phyloP scores from a whole-genome alignment of 2,888 invertebrate genomes.

The Cephus runcator region DNA sequence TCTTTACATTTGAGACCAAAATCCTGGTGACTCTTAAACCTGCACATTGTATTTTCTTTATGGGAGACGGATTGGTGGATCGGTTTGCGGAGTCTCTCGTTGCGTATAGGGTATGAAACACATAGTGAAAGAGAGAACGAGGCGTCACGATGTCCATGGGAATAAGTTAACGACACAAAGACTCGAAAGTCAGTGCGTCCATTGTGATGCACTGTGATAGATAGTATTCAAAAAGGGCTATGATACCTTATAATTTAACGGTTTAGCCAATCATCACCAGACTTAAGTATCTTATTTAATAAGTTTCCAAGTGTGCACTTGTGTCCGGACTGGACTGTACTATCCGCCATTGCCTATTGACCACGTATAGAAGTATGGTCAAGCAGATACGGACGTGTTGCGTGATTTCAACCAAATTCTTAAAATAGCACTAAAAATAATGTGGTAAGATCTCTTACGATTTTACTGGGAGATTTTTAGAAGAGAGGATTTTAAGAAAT shows the following conservation, averaged over 20 bases:
- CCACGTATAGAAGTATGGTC: constrained; percentile 5
- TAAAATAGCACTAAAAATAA: neutral
- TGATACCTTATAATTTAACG: constrained; percentile 16
- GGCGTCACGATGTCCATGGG: neutral
- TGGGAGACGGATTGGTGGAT: neutral
- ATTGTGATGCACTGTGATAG: constrained; percentile 2
- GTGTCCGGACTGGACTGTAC: neutral
- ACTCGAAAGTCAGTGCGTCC: constrained; percentile 1
- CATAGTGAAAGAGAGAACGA: neutral
- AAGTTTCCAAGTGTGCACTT: constrained; percentile 19
- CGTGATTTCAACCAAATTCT: constrained; percentile 23
- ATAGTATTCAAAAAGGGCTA: constrained; percentile 17
- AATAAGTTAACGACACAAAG: neutral
- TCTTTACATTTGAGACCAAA: neutral
- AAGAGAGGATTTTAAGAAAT: neutral
- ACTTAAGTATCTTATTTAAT: constrained; percentile 18
- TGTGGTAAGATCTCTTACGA: neutral
- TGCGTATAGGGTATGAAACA: neutral
- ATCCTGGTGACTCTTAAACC: neutral
- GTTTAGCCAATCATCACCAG: constrained; percentile 6
- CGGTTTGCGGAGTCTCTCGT: neutral
- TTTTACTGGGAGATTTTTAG: neutral
- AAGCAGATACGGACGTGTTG: constrained; percentile 3
- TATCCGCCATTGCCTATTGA: neutral
- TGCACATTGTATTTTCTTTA: neutral